Percentiles rank a stretch among this genome's conserved stretches.
Conservation (phyloP, 2,888 invertebrate genomes). For the Argyra leucocephala region DNA sequence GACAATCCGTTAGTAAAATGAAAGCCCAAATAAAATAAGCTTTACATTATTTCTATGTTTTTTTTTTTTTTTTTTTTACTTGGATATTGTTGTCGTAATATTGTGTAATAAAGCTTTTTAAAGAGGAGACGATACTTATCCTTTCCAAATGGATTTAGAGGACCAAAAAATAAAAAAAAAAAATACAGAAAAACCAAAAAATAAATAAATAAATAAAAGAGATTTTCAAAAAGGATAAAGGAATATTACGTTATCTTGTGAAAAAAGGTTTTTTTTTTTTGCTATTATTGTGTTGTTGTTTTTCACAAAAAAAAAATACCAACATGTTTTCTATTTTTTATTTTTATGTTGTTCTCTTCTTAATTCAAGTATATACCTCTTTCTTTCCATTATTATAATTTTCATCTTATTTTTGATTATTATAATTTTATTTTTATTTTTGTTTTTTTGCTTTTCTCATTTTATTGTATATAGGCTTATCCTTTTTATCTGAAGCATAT, state of each 20-base stretch:
- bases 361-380: background rate
- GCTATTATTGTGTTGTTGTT: background rate
- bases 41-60: no score
- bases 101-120: background rate
- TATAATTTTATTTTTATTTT: background rate
- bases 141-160: conserved; percentile 1
- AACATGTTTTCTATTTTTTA: no score
- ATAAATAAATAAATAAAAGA: background rate
- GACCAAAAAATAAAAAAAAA: background rate
- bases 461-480: conserved; percentile 6
- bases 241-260: conserved; percentile 6
- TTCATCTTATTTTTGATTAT: background rate
- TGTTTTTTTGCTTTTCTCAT: background rate
- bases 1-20: no score
- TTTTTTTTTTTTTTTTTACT: no score
- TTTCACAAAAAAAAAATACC: no score
- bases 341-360: background rate
- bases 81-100: background rate
- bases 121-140: conserved; percentile 2
- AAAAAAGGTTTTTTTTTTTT: background rate
- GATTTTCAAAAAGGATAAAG: conserved; percentile 3
- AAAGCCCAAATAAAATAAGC: no score
- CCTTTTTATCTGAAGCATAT: conserved; percentile 6
- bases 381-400: background rate
- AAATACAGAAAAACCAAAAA: no score